Percentiles rank a stretch among this genome's conserved stretches.
Conservation (phyloP, 1,140 invertebrate species). For the Nymphalis io region DNA sequence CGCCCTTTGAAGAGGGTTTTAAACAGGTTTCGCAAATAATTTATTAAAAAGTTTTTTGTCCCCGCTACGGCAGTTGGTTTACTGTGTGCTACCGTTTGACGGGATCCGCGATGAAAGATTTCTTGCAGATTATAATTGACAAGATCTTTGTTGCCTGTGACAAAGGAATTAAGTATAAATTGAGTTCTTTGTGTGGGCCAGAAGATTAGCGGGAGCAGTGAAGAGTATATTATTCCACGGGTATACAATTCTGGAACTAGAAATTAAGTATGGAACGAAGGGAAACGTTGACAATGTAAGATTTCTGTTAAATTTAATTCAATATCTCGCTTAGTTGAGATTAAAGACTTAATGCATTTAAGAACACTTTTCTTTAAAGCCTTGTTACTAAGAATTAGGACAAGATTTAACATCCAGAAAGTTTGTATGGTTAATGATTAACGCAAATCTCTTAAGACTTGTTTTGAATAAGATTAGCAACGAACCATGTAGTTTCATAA, state of each 20-base stretch:
- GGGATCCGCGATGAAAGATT: constrained; percentile 66
- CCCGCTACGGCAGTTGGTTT: constrained; percentile 50
- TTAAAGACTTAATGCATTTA: constrained; percentile 53
- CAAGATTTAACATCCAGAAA: constrained; percentile 18
- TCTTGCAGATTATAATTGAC: constrained; percentile 76
- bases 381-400: constrained; percentile 32
- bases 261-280: constrained; percentile 59
- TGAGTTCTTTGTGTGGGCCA: constrained; percentile 58
- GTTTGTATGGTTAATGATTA: constrained; percentile 25
- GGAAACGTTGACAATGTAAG: constrained; percentile 50
- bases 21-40: constrained; percentile 78
- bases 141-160: constrained; percentile 75
- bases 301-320: constrained; percentile 65
- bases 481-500: too few relatives aligned
- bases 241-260: constrained; percentile 60
- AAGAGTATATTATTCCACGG: constrained; percentile 49
- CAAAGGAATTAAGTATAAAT: constrained; percentile 72
- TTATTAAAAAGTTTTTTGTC: constrained; percentile 77
- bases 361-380: constrained; percentile 21
- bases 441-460: constrained; percentile 21
- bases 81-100: constrained; percentile 72
- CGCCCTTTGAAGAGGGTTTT: constrained; percentile 71
- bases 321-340: constrained; percentile 53
- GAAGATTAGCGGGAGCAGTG: constrained; percentile 69
- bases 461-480: background rate